Percentiles rank a stretch among this genome's conserved stretches.
Evolutionary conservation across 2,888 invertebrate species (phyloP).

Genomic region (Acleris holmiana): DNA sequence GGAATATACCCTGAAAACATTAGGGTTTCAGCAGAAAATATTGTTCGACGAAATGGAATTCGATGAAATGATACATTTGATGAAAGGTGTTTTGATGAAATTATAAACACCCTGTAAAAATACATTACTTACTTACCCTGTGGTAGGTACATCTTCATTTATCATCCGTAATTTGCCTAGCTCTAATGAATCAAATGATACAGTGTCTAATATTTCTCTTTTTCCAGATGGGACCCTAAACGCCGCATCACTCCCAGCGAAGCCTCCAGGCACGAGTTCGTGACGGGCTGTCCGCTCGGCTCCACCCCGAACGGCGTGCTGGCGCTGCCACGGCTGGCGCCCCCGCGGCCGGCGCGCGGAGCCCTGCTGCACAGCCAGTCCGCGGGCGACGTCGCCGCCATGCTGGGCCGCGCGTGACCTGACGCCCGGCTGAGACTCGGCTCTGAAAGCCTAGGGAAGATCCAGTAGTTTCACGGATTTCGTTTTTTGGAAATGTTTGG

Average conservation of each 20-base stretch:
- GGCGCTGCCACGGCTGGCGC: constrained; percentile 70
- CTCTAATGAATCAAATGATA: no score
- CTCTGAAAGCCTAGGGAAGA: constrained; percentile 50
- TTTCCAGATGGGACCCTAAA: constrained; percentile 94
- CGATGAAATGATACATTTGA: no score
- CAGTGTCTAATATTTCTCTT: no score
- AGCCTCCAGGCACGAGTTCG: constrained; percentile 94
- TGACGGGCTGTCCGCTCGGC: constrained; percentile 79
- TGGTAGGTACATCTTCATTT: no score
- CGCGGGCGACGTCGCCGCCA: constrained; percentile 87
- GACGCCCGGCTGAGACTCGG: constrained; percentile 58
- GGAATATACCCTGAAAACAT: no score
- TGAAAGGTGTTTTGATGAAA: no score
- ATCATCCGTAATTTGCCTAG: no score
- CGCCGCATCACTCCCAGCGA: constrained; percentile 96
- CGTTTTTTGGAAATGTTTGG: no score
- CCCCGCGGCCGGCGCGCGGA: constrained; percentile 63
- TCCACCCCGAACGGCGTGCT: constrained; percentile 76
- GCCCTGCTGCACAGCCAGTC: constrained; percentile 86
- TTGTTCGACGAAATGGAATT: no score
- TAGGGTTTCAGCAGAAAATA: no score
- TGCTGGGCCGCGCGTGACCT: constrained; percentile 86
- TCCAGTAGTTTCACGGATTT: background rate
- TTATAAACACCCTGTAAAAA: no score
- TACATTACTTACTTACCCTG: no score